Evolutionary conservation across 2,888 invertebrate genomes (phyloP).

Genomic region (Xestia rhomboidea): DNA sequence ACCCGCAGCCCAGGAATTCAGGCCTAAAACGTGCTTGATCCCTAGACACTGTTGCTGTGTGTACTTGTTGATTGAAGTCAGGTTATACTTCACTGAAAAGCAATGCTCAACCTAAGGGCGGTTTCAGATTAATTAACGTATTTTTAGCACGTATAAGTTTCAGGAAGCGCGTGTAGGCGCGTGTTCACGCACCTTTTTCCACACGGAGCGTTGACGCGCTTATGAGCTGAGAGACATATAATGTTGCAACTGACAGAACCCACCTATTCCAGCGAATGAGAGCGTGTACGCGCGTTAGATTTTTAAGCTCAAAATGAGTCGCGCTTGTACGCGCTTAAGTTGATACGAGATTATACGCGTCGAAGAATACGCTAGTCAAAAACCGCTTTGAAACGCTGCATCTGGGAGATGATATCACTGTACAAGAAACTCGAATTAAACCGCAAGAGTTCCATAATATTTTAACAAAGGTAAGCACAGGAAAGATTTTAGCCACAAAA

Average conservation of each 20-base stretch:
- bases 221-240: background rate
- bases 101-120: background rate
- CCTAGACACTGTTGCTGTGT: too few relatives aligned
- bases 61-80: too few relatives aligned
- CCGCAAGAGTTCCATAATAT: background rate
- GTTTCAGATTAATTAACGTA: background rate
- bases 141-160: background rate
- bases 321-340: background rate
- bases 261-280: background rate
- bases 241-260: background rate
- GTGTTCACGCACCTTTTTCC: background rate
- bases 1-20: too few relatives aligned
- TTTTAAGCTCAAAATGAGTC: background rate
- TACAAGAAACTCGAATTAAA: background rate
- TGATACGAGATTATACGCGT: background rate
- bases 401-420: background rate
- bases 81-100: background rate
- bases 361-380: background rate
- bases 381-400: background rate
- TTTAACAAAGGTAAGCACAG: too few relatives aligned
- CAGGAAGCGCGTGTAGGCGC: background rate
- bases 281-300: background rate
- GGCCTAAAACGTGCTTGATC: too few relatives aligned
- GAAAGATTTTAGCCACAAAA: too few relatives aligned
- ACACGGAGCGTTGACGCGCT: background rate